Conservation (phyloP, 2,113 vertebrate species). For the Bungarus multicinctus region DNA sequence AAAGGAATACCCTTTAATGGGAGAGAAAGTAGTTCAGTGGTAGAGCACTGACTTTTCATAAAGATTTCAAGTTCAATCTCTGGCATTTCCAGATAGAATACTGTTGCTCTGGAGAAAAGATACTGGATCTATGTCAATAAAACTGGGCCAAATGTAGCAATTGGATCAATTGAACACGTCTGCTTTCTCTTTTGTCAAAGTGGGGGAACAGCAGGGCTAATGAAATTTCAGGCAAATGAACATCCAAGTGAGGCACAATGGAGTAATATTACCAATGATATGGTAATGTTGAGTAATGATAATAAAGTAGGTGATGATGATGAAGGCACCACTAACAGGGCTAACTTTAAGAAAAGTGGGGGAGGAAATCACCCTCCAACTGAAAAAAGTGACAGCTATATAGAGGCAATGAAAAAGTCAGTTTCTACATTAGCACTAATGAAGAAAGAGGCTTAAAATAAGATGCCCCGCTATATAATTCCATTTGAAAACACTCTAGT, state of each 20-base stretch:
- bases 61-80: not conserved
- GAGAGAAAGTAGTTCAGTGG: not conserved
- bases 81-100: not conserved
- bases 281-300: not conserved
- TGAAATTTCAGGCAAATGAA: not conserved
- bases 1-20: not conserved
- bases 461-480: not conserved
- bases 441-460: not conserved
- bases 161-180: not conserved
- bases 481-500: not conserved
- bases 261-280: not conserved
- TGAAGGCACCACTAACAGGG: not conserved
- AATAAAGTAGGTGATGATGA: not conserved
- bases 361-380: not conserved
- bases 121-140: not conserved
- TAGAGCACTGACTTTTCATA: not conserved
- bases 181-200: not conserved
- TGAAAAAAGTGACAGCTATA: not conserved
- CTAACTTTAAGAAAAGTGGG: too few relatives aligned
- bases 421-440: not conserved
- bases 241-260: not conserved
- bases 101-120: not conserved
- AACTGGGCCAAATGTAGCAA: not conserved
- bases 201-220: not conserved
- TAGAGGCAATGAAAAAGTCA: not conserved